Evolutionary conservation across 1,140 invertebrate species (phyloP).

Genomic region (Drosophila pruinosa): DNA sequence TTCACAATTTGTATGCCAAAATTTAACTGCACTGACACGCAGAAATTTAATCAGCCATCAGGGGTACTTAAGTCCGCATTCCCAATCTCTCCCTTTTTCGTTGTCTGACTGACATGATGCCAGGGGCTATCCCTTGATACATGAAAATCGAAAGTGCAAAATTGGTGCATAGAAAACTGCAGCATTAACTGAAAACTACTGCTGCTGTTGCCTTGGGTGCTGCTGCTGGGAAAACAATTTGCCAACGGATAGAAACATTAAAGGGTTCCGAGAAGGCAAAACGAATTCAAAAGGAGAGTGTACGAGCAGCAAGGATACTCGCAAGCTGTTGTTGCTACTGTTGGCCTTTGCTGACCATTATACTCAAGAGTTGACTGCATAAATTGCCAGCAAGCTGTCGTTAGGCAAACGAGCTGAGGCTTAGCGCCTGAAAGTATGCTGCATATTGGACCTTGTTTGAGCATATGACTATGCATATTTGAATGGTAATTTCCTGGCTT

Average conservation of each 20-base stretch:
- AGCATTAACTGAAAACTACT: conserved; percentile 30
- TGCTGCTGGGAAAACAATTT: conserved; percentile 36
- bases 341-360: conserved; percentile 33
- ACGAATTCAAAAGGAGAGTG: conserved; percentile 1
- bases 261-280: conserved; percentile 7
- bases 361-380: conserved; percentile 46
- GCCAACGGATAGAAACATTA: conserved; percentile 64
- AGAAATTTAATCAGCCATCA: conserved; percentile 5
- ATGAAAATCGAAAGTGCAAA: conserved; percentile 36
- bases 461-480: conserved; percentile 80
- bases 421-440: conserved; percentile 43
- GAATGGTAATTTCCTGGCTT: conserved; percentile 65
- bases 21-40: background rate
- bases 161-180: conserved; percentile 13
- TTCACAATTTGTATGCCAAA: background rate
- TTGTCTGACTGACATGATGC: conserved; percentile 25
- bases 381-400: conserved; percentile 43
- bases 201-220: background rate
- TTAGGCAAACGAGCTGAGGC: conserved; percentile 44
- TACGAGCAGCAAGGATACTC: conserved; percentile 5
- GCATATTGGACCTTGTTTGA: conserved; percentile 58
- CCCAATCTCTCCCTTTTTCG: background rate
- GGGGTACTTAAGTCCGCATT: conserved; percentile 3
- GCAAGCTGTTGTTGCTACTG: conserved; percentile 7
- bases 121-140: background rate